These are phyloP conservation scores for Myoxocephalus aenaeus DNA, from an alignment of 2,797 vertebrate genomes.

Conservation along the genomic window DNA sequence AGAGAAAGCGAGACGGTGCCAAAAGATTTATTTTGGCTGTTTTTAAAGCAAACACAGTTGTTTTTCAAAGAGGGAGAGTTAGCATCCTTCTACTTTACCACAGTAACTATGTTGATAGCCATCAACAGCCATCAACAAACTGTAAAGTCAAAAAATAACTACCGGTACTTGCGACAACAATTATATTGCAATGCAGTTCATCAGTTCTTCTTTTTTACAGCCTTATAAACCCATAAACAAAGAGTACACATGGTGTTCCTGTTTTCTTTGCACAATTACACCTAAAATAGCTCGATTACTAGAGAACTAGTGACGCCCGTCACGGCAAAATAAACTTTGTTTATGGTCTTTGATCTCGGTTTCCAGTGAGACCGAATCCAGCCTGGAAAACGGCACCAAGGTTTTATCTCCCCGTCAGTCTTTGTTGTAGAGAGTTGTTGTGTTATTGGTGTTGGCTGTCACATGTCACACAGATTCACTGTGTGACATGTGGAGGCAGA, in stretches of 20 bases:
- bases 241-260: not conserved
- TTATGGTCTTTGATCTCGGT: conserved; percentile 15
- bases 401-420: too few relatives aligned
- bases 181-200: not conserved
- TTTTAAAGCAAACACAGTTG: not conserved
- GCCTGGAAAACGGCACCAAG: not conserved
- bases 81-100: not conserved
- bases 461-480: too few relatives aligned
- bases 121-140: too few relatives aligned
- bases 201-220: conserved; percentile 8
- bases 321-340: conserved; percentile 17
- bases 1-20: not conserved
- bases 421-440: not conserved
- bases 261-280: conserved; percentile 20
- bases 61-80: not conserved
- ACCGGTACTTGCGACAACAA: not conserved
- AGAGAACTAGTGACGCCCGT: not conserved
- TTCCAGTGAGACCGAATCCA: conserved; percentile 19
- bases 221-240: not conserved
- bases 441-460: too few relatives aligned
- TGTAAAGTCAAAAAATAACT: not conserved
- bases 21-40: not conserved
- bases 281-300: conserved; percentile 24
- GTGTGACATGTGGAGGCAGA: too few relatives aligned
- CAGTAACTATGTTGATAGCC: conserved; percentile 3